Percentiles rank a stretch among this genome's conserved stretches.
Conservation (phyloP, 2,797 vertebrate genomes). For the Allobates femoralis region DNA sequence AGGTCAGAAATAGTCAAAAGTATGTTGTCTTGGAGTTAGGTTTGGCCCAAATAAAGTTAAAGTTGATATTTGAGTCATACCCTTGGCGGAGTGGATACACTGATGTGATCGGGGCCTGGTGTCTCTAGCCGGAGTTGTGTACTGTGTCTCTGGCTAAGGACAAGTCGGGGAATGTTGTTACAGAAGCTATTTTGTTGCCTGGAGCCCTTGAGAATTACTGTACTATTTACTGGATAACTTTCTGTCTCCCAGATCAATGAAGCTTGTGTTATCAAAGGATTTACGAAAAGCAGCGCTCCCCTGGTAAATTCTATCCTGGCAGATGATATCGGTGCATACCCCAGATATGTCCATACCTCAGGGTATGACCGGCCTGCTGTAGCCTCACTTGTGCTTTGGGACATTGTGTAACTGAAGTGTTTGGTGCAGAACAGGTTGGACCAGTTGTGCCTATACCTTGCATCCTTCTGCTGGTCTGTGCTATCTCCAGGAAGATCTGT, state of each 20-base stretch:
- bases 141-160: neutral
- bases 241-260: neutral
- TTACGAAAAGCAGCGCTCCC: neutral
- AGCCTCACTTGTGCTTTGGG: neutral
- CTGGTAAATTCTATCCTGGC: too few species aligned
- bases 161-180: neutral
- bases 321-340: neutral
- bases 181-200: neutral
- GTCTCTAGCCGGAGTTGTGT: neutral
- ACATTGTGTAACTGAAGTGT: neutral
- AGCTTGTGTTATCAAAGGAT: neutral
- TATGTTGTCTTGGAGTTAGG: too few species aligned
- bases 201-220: neutral
- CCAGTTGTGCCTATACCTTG: constrained; percentile 38
- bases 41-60: too few species aligned
- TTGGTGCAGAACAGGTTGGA: constrained; percentile 51
- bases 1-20: too few species aligned
- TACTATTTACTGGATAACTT: constrained; percentile 17
- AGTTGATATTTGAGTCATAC: too few species aligned
- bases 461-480: neutral
- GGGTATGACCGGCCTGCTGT: neutral
- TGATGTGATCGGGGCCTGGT: too few species aligned
- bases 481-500: constrained; percentile 13
- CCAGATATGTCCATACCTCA: neutral
- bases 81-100: too few species aligned